phyloP scores from a whole-genome alignment of 1,140 invertebrate species.

The Meloidogyne chitwoodi region DNA sequence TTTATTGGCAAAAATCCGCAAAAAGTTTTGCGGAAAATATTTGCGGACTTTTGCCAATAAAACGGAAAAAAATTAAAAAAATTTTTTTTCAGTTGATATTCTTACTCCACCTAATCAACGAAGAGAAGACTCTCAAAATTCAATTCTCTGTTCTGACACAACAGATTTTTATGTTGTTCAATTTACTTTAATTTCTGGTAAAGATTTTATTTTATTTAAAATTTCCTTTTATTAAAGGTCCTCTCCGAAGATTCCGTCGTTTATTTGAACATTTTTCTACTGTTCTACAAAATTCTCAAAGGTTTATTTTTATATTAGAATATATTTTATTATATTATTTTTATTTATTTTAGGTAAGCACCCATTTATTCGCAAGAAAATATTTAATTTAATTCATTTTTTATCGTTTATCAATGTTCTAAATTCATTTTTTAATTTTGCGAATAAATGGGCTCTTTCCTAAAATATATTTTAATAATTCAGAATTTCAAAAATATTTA shows the following conservation, averaged over 20 bases:
- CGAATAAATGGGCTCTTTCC: no score
- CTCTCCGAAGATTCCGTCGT: conserved; percentile 2
- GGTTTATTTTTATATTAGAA: background rate
- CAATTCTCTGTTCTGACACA: background rate
- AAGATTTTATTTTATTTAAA: background rate
- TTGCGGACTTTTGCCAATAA: background rate
- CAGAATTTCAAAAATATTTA: no score
- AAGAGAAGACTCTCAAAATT: background rate
- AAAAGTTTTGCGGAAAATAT: background rate
- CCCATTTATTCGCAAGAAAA: no score
- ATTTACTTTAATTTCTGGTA: conserved; percentile 15
- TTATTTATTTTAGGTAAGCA: no score
- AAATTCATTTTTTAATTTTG: no score
- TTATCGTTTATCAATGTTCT: no score
- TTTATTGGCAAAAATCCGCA: no score
- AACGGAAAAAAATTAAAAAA: background rate
- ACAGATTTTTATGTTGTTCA: conserved; percentile 17
- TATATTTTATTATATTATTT: no score
- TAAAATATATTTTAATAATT: no score
- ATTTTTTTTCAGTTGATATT: conserved; percentile 8
- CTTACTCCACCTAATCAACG: conserved; percentile 8
- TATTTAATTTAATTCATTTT: no score
- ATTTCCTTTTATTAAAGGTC: background rate
- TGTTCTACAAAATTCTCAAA: conserved; percentile 8
- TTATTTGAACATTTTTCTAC: conserved; percentile 24